phyloP scores from a whole-genome alignment of 2,797 vertebrate species.

The Coracias cyanogaster region DNA sequence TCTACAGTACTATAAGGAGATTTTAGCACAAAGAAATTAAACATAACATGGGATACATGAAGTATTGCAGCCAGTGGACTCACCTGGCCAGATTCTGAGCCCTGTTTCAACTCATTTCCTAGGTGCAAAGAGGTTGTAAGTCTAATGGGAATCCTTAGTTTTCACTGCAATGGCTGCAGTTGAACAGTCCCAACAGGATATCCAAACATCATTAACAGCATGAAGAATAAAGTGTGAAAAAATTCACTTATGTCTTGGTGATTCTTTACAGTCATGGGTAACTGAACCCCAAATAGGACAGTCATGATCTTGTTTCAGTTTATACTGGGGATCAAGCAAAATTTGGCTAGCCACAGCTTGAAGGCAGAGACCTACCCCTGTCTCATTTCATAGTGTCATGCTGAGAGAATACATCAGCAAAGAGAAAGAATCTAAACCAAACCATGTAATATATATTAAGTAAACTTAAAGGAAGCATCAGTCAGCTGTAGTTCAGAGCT shows the following conservation, averaged over 20 bases:
- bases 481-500: background rate
- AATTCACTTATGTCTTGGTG: background rate
- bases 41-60: background rate
- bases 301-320: background rate
- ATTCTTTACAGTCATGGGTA: background rate
- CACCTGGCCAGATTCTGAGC: background rate
- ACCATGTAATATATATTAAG: background rate
- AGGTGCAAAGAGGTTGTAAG: background rate
- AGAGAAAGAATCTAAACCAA: background rate
- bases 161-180: background rate
- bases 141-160: background rate
- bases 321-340: background rate
- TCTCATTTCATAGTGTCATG: background rate
- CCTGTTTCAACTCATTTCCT: background rate
- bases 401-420: background rate
- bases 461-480: background rate
- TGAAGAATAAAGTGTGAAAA: background rate
- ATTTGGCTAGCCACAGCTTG: background rate
- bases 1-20: background rate
- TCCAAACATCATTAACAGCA: background rate
- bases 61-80: background rate
- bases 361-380: background rate
- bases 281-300: background rate
- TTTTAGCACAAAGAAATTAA: slow-evolving; percentile 42
- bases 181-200: background rate